Evolutionary conservation across 1,140 invertebrate genomes (phyloP).

Genomic region (Musca vetustissima): DNA sequence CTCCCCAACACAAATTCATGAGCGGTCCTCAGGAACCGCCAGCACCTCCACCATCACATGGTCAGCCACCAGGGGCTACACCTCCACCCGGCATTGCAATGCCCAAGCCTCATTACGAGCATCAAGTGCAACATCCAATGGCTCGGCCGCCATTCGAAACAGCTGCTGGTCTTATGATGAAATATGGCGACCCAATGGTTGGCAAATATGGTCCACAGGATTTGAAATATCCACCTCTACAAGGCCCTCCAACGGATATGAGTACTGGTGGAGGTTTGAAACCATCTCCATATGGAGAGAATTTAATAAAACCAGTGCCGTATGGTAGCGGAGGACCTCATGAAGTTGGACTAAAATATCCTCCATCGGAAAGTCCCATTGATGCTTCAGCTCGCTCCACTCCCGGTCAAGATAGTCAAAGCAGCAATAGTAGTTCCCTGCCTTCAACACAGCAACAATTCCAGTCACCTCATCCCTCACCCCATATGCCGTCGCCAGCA

Average conservation of each 20-base stretch:
- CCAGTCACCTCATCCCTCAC: conserved; percentile 53
- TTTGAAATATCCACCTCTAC: conserved; percentile 52
- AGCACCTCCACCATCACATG: conserved; percentile 33
- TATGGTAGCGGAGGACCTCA: conserved; percentile 38
- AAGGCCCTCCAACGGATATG: conserved; percentile 28
- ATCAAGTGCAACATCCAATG: conserved; percentile 49
- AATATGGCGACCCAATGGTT: conserved; percentile 50
- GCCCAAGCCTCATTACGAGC: conserved; percentile 53
- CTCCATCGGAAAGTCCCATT: conserved; percentile 46
- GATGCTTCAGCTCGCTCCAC: conserved; percentile 52
- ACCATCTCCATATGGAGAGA: conserved; percentile 45
- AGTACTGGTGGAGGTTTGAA: conserved; percentile 33
- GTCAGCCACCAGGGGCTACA: conserved; percentile 43
- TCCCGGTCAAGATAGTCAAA: conserved; percentile 54
- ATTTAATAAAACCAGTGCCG: conserved; percentile 52
- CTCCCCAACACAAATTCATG: conserved; percentile 22
- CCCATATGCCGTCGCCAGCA: conserved; percentile 50
- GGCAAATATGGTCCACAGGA: conserved; percentile 50
- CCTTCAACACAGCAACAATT: conserved; percentile 47
- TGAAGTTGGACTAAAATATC: conserved; percentile 29
- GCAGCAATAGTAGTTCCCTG: conserved; percentile 54
- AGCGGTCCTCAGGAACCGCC: conserved; percentile 26
- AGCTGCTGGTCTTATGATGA: conserved; percentile 46
- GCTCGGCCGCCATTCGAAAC: conserved; percentile 48
- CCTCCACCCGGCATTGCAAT: conserved; percentile 49